These are phyloP conservation scores for Mesorhabditis belari DNA, from an alignment of 2,888 invertebrate genomes.

Conservation along the genomic window DNA sequence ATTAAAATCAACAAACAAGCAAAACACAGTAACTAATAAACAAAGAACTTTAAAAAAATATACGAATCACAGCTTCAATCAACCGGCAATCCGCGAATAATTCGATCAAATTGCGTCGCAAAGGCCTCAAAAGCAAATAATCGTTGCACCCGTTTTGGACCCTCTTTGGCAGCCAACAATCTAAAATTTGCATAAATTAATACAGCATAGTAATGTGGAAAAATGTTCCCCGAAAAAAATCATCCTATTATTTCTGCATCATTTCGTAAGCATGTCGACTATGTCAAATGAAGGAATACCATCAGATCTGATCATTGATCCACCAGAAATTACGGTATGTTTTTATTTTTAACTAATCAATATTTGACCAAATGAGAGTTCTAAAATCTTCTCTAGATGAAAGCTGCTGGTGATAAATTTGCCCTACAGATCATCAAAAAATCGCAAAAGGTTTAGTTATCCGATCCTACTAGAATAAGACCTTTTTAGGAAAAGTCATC, in stretches of 20 bases:
- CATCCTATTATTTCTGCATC: too few species aligned
- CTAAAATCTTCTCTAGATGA: background rate
- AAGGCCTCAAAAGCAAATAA: conserved; percentile 40
- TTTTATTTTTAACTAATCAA: too few species aligned
- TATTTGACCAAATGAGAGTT: background rate
- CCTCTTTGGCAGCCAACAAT: conserved; percentile 8
- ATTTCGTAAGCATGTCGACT: too few species aligned
- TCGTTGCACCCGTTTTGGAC: conserved; percentile 26
- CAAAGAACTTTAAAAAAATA: too few species aligned
- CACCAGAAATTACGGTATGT: background rate
- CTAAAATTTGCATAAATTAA: too few species aligned
- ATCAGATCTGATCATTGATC: background rate
- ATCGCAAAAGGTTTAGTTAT: background rate
- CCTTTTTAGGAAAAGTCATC: background rate
- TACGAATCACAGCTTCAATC: too few species aligned
- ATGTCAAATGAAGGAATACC: too few species aligned
- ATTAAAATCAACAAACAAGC: too few species aligned
- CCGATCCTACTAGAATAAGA: background rate
- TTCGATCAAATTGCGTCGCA: conserved; percentile 13
- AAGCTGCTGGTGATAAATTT: background rate
- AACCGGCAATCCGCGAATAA: background rate
- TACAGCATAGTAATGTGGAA: too few species aligned
- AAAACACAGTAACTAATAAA: too few species aligned
- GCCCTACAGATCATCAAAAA: background rate
- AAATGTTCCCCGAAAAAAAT: too few species aligned